Base-by-base conservation (phyloP, 1,140 invertebrate genomes). In the Heliconius nattereri region DNA sequence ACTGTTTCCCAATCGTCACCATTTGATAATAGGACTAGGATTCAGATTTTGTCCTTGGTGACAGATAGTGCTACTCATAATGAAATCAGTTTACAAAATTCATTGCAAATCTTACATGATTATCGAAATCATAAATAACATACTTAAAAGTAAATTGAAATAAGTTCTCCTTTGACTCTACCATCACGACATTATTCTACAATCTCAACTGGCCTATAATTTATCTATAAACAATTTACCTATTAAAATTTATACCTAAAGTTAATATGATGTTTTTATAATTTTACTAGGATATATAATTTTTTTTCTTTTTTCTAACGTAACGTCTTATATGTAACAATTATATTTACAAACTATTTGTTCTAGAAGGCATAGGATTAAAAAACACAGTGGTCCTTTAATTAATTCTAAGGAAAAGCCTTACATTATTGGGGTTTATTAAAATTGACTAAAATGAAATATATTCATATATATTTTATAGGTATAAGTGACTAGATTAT, bases 321-420 rank as follows among this genome's bases (percentile, higher is more conserved):
- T 70, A 70, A 45, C 60, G n/a, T 70, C 76, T 76, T 76, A 71
- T 76, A 29, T 75, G 57, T 77, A 72, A 52, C 80, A 66, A 80
- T 84, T 85, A 81, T 78, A 78, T 84, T 81, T 76, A 76, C 75
- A 76, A 70, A 76, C 60, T 70, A 76, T 76, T 75, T 81, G 78
- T 72, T 82, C 85, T 88, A 88, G 81, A 89, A 90, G 87, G 86
- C 87, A 85, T 86, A 90, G 85, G 84, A 87, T 89, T 85, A 85
- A 86, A 86, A 87, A 86, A 87, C 84, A 85, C 83, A 80, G 84
- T 90, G 89, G 89, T 90, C 87, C 87, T 85, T 90, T 87, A 85
- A 84, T 85, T 86, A 83, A 79, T 83, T 83, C 83, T 88, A 86
- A 85, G 77, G 85, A 86, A 84, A 85, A 86, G 82, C 83, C 83